phyloP scores from a whole-genome alignment of 2,113 vertebrate genomes.

The Tragelaphus imberbis region DNA sequence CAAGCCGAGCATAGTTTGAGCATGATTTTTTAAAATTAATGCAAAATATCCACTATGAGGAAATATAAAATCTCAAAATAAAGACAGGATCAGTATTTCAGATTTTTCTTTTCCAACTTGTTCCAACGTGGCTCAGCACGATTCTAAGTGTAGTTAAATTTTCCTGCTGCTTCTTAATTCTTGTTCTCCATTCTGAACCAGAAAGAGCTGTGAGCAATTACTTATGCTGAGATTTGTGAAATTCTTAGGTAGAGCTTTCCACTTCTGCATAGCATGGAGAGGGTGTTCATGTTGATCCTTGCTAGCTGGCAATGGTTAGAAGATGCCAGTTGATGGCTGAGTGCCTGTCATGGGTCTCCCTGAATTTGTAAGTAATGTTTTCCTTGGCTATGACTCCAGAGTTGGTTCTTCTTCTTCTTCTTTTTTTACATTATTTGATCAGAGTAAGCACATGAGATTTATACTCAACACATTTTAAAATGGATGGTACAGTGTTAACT shows the following conservation, averaged over 20 bases:
- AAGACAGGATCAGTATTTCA: background rate
- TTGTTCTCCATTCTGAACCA: background rate
- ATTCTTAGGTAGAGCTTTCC: background rate
- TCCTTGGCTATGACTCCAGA: background rate
- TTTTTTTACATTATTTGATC: background rate
- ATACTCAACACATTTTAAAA: background rate
- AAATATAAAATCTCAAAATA: background rate
- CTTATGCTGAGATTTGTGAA: background rate
- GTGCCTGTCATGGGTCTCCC: background rate
- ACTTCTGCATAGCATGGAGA: background rate
- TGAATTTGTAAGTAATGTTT: background rate
- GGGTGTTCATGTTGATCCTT: accelerated
- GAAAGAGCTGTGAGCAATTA: background rate
- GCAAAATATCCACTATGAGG: background rate
- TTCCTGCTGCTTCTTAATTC: background rate
- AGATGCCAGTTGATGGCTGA: background rate
- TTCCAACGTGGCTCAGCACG: background rate
- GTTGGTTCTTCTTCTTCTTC: background rate
- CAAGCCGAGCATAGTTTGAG: background rate
- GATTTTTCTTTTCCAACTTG: background rate
- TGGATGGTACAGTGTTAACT: background rate
- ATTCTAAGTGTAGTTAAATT: background rate
- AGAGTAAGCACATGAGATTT: background rate
- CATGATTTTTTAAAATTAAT: background rate
- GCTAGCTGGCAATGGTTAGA: background rate